A percentile compares a stretch with the other conserved stretches of the same genome.
Conservation (phyloP, 2,113 vertebrate species). For the Kryptolebias marmoratus region DNA sequence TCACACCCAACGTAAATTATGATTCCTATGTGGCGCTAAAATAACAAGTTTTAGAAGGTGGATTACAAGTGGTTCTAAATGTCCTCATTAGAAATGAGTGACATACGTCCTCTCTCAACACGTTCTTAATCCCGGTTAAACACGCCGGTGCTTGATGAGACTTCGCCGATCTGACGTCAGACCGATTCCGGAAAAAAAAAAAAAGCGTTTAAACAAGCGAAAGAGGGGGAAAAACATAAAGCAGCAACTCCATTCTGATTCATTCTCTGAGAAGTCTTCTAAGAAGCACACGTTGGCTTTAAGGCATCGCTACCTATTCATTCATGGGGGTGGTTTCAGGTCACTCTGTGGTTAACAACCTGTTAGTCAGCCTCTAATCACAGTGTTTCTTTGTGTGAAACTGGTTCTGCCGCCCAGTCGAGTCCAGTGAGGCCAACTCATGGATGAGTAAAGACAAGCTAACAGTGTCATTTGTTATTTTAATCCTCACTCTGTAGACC, state of each 20-base stretch:
- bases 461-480: slow-evolving; percentile 29
- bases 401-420: slow-evolving; percentile 76
- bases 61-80: slow-evolving; percentile 14
- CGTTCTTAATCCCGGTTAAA: slow-evolving; percentile 19
- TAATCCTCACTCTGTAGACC: neutral
- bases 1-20: slow-evolving; percentile 44
- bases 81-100: neutral
- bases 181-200: neutral
- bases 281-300: slow-evolving; percentile 18
- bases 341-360: slow-evolving; percentile 71
- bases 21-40: slow-evolving; percentile 24
- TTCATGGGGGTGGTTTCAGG: slow-evolving; percentile 46
- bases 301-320: slow-evolving; percentile 41
- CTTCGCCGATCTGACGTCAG: slow-evolving; percentile 15
- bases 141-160: slow-evolving; percentile 7
- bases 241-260: neutral
- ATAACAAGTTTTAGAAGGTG: slow-evolving; percentile 25
- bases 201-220: neutral
- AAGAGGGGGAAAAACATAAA: neutral
- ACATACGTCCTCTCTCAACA: slow-evolving; percentile 4
- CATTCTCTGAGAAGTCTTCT: slow-evolving; percentile 12
- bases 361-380: slow-evolving; percentile 75
- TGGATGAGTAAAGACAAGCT: slow-evolving; percentile 55
- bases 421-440: slow-evolving; percentile 54
- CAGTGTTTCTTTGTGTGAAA: slow-evolving; percentile 72